phyloP scores from a whole-genome alignment of 2,888 invertebrate species.

The Meghimatium bilineatum region DNA sequence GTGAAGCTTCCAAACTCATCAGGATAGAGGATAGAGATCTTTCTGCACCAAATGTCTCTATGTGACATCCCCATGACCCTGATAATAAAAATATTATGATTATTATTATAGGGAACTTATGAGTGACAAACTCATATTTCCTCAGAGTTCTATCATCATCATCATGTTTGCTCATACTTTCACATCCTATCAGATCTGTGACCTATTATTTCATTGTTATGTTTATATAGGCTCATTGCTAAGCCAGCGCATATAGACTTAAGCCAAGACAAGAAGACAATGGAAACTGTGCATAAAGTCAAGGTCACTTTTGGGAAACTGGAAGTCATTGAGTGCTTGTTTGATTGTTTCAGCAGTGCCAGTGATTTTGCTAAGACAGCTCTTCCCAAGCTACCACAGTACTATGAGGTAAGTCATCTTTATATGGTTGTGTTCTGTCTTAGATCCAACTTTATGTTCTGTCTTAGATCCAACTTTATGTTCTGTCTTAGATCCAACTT shows the following conservation, averaged over 20 bases:
- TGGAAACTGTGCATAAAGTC: conserved; percentile 27
- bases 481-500: no score
- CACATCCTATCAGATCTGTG: no score
- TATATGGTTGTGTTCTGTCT: neutral
- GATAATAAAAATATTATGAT: no score
- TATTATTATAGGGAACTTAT: no score
- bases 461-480: neutral
- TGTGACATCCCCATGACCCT: no score
- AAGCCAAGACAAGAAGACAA: conserved; percentile 29
- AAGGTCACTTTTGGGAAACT: conserved; percentile 43
- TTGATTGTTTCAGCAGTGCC: conserved; percentile 22
- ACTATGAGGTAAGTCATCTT: conserved; percentile 40
- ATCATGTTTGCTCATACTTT: no score
- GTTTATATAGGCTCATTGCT: conserved; percentile 29
- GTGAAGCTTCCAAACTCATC: no score
- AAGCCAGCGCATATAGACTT: conserved; percentile 44
- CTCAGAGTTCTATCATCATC: no score
- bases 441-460: neutral
- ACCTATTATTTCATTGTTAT: neutral
- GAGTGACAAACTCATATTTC: no score
- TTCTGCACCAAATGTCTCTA: no score
- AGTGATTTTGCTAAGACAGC: conserved; percentile 45
- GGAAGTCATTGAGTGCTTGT: conserved; percentile 46
- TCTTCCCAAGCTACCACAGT: conserved; percentile 47
- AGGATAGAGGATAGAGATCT: no score